phyloP scores from a whole-genome alignment of 2,888 invertebrate species.

The Corbicula japonica region DNA sequence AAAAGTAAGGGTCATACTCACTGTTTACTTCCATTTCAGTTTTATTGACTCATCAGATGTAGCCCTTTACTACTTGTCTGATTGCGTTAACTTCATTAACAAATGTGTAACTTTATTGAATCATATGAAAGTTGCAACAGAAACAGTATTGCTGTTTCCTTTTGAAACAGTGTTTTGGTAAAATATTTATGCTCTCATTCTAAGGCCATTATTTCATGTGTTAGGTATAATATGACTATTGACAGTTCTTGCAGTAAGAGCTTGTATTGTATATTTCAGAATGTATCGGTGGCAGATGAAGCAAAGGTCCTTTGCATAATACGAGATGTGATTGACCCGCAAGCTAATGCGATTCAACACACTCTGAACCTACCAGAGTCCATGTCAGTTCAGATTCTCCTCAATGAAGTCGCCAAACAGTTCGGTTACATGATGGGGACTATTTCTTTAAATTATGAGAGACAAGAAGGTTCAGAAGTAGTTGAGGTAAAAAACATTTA shows the following conservation, averaged over 20 bases:
- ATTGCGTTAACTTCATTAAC: too few species aligned
- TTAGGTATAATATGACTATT: too few species aligned
- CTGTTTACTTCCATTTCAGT: too few species aligned
- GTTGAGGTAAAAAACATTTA: constrained; percentile 74
- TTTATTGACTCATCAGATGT: too few species aligned
- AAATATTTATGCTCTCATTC: not conserved
- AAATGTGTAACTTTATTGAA: too few species aligned
- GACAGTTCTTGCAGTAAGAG: too few species aligned
- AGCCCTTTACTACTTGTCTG: too few species aligned
- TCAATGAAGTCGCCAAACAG: constrained; percentile 87
- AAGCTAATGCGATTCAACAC: constrained; percentile 76
- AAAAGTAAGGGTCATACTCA: too few species aligned
- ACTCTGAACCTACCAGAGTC: constrained; percentile 86
- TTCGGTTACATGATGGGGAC: constrained; percentile 87
- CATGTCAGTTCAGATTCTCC: constrained; percentile 87
- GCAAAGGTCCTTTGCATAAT: constrained; percentile 87
- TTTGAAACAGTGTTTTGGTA: too few species aligned
- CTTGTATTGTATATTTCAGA: constrained; percentile 65
- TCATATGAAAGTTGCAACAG: too few species aligned
- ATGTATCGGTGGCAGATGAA: constrained; percentile 79
- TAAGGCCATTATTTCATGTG: too few species aligned
- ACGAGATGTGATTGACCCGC: constrained; percentile 86
- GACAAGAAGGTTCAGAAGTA: constrained; percentile 59
- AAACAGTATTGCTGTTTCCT: too few species aligned
- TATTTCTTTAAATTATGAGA: constrained; percentile 86